Conservation (phyloP, 2,113 vertebrate species). For the Chloropsis cyanopogon region DNA sequence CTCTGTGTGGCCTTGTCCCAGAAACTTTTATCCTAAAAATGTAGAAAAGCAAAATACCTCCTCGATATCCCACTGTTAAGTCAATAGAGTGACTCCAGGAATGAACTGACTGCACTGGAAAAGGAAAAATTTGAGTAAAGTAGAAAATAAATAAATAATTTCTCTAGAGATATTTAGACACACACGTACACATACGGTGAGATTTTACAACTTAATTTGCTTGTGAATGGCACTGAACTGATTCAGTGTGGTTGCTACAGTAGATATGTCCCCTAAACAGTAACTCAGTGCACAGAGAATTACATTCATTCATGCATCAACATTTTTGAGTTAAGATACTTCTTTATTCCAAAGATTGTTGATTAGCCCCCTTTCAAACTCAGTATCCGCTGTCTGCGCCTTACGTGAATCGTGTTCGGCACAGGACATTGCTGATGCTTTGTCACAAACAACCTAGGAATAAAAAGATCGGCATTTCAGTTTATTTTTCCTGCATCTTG, state of each 20-base stretch:
- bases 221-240: conserved; percentile 34
- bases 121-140: neutral
- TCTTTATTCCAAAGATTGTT: conserved; percentile 49
- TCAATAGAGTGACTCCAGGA: neutral
- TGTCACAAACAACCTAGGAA: conserved; percentile 56
- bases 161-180: conserved; percentile 1
- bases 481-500: conserved; percentile 64
- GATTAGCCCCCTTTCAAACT: conserved; percentile 59
- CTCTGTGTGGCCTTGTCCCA: neutral
- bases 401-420: conserved; percentile 49
- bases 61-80: neutral
- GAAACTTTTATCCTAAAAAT: neutral
- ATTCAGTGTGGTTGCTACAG: conserved; percentile 17
- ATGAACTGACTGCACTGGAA: neutral
- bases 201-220: conserved; percentile 43
- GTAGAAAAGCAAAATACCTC: neutral
- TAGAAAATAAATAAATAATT: conserved; percentile 28
- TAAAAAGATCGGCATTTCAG: conserved; percentile 60
- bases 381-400: conserved; percentile 32
- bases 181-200: neutral
- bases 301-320: conserved; percentile 14
- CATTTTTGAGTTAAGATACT: conserved; percentile 37
- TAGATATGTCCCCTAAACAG: conserved; percentile 45
- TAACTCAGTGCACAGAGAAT: conserved; percentile 11
- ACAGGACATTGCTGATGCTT: conserved; percentile 37